Evolutionary conservation across 2,888 invertebrate genomes (phyloP).

Genomic region (Chesias legatella): DNA sequence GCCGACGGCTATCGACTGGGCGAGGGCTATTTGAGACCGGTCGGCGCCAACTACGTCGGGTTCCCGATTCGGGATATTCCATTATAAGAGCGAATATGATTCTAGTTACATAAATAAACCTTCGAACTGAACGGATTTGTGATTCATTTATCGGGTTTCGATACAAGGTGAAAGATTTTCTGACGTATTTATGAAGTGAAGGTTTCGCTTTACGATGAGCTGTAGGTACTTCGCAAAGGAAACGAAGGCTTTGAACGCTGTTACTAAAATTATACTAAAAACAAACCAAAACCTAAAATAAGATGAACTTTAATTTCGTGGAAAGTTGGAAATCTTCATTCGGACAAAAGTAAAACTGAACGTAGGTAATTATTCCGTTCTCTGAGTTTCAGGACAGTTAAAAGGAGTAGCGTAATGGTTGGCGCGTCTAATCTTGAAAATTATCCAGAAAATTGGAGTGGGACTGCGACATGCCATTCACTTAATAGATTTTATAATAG

Average conservation of each 20-base stretch:
- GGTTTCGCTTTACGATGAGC: no score
- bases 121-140: no score
- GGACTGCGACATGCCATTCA: conserved; percentile 34
- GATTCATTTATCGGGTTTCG: no score
- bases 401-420: conserved; percentile 48
- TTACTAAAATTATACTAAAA: conserved; percentile 17
- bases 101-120: not conserved
- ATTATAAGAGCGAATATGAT: not conserved
- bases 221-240: not conserved
- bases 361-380: conserved; percentile 55
- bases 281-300: conserved; percentile 26
- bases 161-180: no score
- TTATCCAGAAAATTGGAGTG: conserved; percentile 59
- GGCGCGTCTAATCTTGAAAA: conserved; percentile 60
- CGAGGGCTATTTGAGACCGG: conserved; percentile 22
- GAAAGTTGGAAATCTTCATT: conserved; percentile 46
- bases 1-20: conserved; percentile 48
- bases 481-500: conserved; percentile 38
- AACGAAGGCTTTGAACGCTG: not conserved
- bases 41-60: not conserved
- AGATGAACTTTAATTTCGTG: conserved; percentile 39
- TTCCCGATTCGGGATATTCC: no score
- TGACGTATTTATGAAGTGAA: no score
- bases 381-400: conserved; percentile 49
- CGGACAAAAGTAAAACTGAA: conserved; percentile 51